These are phyloP conservation scores for Heteronetta atricapilla DNA, from an alignment of 2,113 vertebrate genomes.

Conservation along the genomic window DNA sequence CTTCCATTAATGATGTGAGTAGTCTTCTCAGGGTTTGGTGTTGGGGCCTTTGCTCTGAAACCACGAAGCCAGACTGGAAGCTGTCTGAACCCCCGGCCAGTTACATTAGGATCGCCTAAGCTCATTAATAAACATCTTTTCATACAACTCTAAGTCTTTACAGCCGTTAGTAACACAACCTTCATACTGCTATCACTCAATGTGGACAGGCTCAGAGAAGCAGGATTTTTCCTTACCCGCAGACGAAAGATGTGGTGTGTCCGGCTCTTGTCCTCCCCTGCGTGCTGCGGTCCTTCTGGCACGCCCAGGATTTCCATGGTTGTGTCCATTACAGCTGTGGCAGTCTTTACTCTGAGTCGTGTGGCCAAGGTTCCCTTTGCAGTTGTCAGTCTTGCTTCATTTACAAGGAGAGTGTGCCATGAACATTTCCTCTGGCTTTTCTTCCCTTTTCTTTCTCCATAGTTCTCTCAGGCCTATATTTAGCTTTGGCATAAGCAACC, in stretches of 20 bases:
- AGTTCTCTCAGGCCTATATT: not conserved
- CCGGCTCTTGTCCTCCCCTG: not conserved
- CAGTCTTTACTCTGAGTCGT: not conserved
- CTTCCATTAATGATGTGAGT: not conserved
- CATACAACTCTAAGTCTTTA: not conserved
- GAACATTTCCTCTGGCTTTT: not conserved
- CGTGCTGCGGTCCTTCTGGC: accelerated
- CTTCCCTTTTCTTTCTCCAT: not conserved
- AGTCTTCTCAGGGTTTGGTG: not conserved
- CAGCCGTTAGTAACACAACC: not conserved
- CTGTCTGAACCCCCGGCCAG: not conserved
- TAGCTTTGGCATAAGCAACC: not conserved
- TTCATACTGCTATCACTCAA: not conserved
- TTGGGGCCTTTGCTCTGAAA: not conserved
- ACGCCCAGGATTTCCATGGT: not conserved
- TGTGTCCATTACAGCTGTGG: not conserved
- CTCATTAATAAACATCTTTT: not conserved
- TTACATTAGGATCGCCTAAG: not conserved
- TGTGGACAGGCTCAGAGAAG: not conserved
- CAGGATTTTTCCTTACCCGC: not conserved
- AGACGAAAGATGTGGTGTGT: not conserved
- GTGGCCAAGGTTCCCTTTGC: not conserved
- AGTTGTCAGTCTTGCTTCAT: not conserved
- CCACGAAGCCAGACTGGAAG: not conserved
- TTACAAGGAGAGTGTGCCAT: not conserved